Base-by-base conservation (phyloP, 1,140 invertebrate genomes). In the Harlomillsia oculata region DNA sequence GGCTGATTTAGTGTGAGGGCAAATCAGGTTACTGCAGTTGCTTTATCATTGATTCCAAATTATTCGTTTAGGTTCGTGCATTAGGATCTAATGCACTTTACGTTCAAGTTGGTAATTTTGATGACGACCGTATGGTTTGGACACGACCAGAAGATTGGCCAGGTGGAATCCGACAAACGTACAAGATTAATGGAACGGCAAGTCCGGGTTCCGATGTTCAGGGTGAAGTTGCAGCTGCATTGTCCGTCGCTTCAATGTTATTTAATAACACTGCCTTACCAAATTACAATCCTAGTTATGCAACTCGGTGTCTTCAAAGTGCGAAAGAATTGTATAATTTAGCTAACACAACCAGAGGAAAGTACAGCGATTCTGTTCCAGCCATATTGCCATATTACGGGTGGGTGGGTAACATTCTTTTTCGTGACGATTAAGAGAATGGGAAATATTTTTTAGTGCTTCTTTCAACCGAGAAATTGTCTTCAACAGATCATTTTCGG, bases 131-230 rank as follows among this genome's bases (percentile, higher is more conserved):
- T 54, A 65, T 65, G 1, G 79, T 72, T 64, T 80, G 78, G 78
- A 77, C 77, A 6, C 69, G 78, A 48, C 77, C 78, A 3, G 79
- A 83, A 68, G 78, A 81, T 23, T 56, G 23, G 20, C 44, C 45
- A 4, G 72, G 81, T 69, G 79, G 77, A 30, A 77, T 75, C 68
- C 69, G 82, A 37, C 79, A 79, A 0, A 72, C 79, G 1, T 81
- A 72, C 63, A 80, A 80, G 66, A 77, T 82, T 30, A 75, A 48
- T 34, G 5, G 76, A 56, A 58, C 70, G n/a, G n/a, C n/a, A 5
- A 58, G 62, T 30, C 65, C 67, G 25, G 73, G 73, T 45, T 71
- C 71, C 53, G 73, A 75, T 60, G 59, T 74, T 6, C 70, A 68
- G 1, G 72, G 65, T 9, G 72, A 74, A 60, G 71, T 69, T 23